Conservation (phyloP, 1,140 invertebrate genomes). For the Amphibalanus amphitrite region DNA sequence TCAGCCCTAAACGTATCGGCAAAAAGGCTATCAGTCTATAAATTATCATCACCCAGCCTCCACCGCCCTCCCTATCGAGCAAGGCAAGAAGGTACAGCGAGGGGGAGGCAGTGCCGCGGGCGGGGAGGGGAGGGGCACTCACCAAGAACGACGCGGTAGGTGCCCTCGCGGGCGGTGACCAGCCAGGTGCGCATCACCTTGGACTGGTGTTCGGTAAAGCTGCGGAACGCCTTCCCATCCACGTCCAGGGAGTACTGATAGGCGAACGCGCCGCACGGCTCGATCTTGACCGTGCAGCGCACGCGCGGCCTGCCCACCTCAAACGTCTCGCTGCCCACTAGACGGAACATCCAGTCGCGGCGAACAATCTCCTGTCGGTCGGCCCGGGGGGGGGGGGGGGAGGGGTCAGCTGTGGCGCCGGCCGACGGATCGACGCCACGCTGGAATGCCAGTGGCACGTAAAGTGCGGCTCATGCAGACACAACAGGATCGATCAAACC, state of each 20-base stretch:
- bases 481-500: no score
- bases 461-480: no score
- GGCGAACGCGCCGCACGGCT: constrained; percentile 56
- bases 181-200: constrained; percentile 48
- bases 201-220: constrained; percentile 55
- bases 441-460: no score
- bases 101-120: no score
- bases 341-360: constrained; percentile 72
- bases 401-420: constrained; percentile 5
- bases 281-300: constrained; percentile 42
- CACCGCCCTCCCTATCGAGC: no score
- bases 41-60: no score
- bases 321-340: constrained; percentile 55
- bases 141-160: neutral
- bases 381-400: neutral
- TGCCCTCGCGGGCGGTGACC: constrained; percentile 22
- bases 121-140: no score
- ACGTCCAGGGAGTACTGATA: constrained; percentile 59
- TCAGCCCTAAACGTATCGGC: no score
- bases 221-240: constrained; percentile 53
- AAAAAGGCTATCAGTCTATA: no score
- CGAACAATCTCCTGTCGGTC: constrained; percentile 31
- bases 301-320: constrained; percentile 30
- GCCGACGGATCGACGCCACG: no score
- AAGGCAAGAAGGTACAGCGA: no score